Conservation (phyloP, 2,888 invertebrate species). For the Parnassius orleans region DNA sequence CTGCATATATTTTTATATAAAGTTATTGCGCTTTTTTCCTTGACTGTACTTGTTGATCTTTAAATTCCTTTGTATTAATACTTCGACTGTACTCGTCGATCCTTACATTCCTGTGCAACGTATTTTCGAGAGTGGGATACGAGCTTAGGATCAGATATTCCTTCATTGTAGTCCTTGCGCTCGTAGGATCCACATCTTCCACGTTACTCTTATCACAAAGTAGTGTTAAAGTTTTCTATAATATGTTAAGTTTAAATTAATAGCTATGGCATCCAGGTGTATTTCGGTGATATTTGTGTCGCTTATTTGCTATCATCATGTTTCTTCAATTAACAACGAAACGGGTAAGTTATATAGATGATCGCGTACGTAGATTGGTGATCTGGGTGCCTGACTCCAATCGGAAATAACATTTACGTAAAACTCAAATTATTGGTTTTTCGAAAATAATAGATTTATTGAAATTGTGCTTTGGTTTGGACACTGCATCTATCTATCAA, state of each 20-base stretch:
- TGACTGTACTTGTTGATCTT: slow-evolving; percentile 13
- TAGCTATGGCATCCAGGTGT: slow-evolving; percentile 48
- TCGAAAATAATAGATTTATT: no score
- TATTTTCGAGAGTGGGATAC: slow-evolving; percentile 10
- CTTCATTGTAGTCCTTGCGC: slow-evolving; percentile 39
- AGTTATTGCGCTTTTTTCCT: not conserved
- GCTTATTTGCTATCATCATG: slow-evolving; percentile 50
- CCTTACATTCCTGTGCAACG: slow-evolving; percentile 17
- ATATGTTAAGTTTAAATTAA: slow-evolving; percentile 15
- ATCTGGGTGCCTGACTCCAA: no score
- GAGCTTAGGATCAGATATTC: slow-evolving; percentile 11
- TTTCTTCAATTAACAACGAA: slow-evolving; percentile 45
- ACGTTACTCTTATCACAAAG: not conserved
- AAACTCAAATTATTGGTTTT: no score
- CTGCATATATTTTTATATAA: not conserved
- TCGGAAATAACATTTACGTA: no score
- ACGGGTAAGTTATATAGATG: slow-evolving; percentile 45
- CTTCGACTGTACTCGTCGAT: slow-evolving; percentile 19
- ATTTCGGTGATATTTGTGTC: slow-evolving; percentile 45
- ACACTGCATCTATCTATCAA: no score
- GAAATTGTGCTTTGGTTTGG: no score
- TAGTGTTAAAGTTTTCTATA: not conserved
- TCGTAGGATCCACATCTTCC: slow-evolving; percentile 30
- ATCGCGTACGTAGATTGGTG: no score
- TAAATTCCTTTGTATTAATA: slow-evolving; percentile 13